Conservation (phyloP, 2,113 vertebrate genomes). For the Collichthys lucidus region DNA sequence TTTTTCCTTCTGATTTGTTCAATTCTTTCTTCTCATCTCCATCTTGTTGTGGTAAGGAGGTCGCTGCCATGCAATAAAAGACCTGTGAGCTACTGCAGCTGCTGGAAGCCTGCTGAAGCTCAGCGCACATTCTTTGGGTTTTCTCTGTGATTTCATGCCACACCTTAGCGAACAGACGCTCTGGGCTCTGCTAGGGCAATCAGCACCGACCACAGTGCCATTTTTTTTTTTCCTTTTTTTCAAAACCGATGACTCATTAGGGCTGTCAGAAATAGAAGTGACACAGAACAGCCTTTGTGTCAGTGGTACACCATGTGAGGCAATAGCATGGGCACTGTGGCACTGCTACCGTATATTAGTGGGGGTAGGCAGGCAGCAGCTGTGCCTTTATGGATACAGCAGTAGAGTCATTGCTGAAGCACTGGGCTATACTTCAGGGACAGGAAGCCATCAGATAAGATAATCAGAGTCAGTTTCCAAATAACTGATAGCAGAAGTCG, state of each 20-base stretch:
- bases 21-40: conserved; percentile 56
- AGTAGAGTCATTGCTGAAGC: neutral
- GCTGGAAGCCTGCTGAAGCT: conserved; percentile 69
- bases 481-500: conserved; percentile 47
- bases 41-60: conserved; percentile 67
- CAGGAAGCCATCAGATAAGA: conserved; percentile 66
- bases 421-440: conserved; percentile 20
- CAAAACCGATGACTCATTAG: conserved; percentile 72
- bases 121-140: conserved; percentile 69
- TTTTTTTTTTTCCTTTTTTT: conserved; percentile 34
- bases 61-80: conserved; percentile 64
- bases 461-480: conserved; percentile 62
- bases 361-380: neutral
- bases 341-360: conserved; percentile 26
- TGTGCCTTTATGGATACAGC: conserved; percentile 37
- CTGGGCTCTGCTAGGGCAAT: conserved; percentile 76
- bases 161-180: conserved; percentile 73
- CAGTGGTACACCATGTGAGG: conserved; percentile 61
- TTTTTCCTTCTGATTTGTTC: conserved; percentile 24
- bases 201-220: conserved; percentile 62
- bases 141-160: conserved; percentile 75
- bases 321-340: conserved; percentile 49
- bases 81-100: conserved; percentile 68
- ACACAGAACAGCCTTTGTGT: conserved; percentile 74
- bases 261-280: conserved; percentile 74